These are phyloP conservation scores for Whitmania pigra DNA, from an alignment of 1,140 invertebrate species.

Conservation along the genomic window DNA sequence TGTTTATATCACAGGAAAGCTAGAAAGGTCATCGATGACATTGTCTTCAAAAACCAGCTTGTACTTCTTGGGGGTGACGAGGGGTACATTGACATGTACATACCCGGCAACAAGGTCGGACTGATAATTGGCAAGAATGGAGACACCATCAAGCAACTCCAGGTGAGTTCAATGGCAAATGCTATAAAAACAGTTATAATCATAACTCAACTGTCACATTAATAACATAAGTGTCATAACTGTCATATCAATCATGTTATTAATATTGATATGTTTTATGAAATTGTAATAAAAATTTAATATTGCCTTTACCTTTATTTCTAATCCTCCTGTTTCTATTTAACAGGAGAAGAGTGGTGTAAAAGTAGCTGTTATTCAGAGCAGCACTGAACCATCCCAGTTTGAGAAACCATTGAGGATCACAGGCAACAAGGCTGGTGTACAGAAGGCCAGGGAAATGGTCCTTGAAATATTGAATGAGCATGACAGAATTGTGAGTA, in stretches of 20 bases:
- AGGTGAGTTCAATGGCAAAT: slow-evolving; percentile 43
- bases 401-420: slow-evolving; percentile 77
- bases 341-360: slow-evolving; percentile 73
- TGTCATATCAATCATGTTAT: no score
- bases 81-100: slow-evolving; percentile 72
- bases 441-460: slow-evolving; percentile 43
- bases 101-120: slow-evolving; percentile 92
- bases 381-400: slow-evolving; percentile 55
- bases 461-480: slow-evolving; percentile 6
- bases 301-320: no score
- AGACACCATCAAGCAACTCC: slow-evolving; percentile 91
- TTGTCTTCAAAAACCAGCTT: slow-evolving; percentile 36
- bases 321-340: neutral
- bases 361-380: slow-evolving; percentile 95
- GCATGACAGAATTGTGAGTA: neutral
- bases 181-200: no score
- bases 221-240: no score
- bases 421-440: slow-evolving; percentile 76
- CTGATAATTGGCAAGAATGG: slow-evolving; percentile 90
- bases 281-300: no score
- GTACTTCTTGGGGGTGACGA: slow-evolving; percentile 25
- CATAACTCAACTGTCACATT: no score
- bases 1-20: slow-evolving; percentile 53
- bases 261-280: neutral
- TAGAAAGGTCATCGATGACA: slow-evolving; percentile 57